Evolutionary conservation across 2,797 vertebrate genomes (phyloP).

Genomic region (Octomys mimax): DNA sequence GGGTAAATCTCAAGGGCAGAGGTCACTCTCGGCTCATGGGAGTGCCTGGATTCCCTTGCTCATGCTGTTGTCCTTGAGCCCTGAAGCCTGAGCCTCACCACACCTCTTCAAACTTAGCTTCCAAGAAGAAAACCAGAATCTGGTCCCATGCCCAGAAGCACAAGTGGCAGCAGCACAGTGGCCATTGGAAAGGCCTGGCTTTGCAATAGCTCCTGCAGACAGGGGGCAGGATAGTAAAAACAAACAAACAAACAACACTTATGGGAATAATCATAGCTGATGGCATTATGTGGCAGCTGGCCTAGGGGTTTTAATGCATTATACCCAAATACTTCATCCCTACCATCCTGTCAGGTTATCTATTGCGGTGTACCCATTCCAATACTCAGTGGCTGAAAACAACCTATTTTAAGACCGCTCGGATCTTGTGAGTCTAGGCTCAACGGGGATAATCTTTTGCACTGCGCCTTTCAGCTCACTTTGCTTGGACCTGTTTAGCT

Average conservation of each 20-base stretch:
- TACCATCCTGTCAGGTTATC: background rate
- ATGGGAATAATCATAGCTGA: background rate
- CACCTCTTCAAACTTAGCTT: background rate
- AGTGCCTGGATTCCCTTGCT: background rate
- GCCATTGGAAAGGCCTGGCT: background rate
- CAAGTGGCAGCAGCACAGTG: background rate
- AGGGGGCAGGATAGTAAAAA: background rate
- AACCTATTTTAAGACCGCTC: background rate
- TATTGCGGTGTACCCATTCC: background rate
- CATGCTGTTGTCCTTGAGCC: background rate
- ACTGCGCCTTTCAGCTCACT: background rate
- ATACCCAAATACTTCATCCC: background rate
- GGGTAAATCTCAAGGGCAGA: background rate
- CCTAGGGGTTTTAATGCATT: background rate
- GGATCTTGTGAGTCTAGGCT: background rate
- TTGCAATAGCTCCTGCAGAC: background rate
- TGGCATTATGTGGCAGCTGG: background rate
- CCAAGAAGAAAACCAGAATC: slow-evolving; percentile 17
- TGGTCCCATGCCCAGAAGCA: background rate
- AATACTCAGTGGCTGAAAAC: slow-evolving; percentile 7
- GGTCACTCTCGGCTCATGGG: background rate
- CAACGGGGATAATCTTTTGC: background rate
- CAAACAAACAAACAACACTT: background rate
- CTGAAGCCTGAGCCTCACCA: background rate
- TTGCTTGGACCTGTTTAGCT: background rate